Base-by-base conservation (phyloP, 1,140 invertebrate genomes). In the Pinna nobilis region DNA sequence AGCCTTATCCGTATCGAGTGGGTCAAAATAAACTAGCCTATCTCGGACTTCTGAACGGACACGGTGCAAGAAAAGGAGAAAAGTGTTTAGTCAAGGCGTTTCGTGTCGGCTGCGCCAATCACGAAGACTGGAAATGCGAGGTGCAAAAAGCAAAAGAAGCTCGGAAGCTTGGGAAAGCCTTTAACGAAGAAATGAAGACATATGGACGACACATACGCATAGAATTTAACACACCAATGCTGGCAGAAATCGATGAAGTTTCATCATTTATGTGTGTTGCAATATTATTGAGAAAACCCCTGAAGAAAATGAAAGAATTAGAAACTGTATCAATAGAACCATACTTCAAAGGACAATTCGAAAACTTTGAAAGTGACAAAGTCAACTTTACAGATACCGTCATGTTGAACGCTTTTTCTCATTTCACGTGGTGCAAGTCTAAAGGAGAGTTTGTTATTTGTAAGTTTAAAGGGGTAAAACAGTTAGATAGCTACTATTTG, bases 221-320 rank as follows among this genome's bases (percentile, higher is more conserved):
- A 23, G 33, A 50, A 15, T 77, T 77, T 25, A 53, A 41, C 20
- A 57, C 69, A 3, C 75, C 76, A 1, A 70, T 78, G 33, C 39
- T 76, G 32, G 74, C 66, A n/a, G 76, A 75, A 57, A 74, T 78
- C 2, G 74, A 74, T 44, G 70, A 68, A 30, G 71, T 74, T 2
- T 75, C 72, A 0, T 64, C 61, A 23, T 75, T 50, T 30, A 75
- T 70, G 60, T 75, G 73, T 18, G 41, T 75, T 6, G 57, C 67
- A 15, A 35, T 75, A n/a, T 35, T 75, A 9, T 18, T 75, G 25
- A 41, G 73, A 41, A 75, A 75, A 51, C 73, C 73, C 9, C 49
- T 50, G 13, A 75, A 75, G 53, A 70, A 69, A 51, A 70, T 75
- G 41, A 51, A 51, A 50, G 73, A 75, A 49, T 50, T 75, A 2